Percentiles rank a stretch among this genome's conserved stretches.
Evolutionary conservation across 2,888 invertebrate species (phyloP).

Genomic region (Lacanobia wlatinum): DNA sequence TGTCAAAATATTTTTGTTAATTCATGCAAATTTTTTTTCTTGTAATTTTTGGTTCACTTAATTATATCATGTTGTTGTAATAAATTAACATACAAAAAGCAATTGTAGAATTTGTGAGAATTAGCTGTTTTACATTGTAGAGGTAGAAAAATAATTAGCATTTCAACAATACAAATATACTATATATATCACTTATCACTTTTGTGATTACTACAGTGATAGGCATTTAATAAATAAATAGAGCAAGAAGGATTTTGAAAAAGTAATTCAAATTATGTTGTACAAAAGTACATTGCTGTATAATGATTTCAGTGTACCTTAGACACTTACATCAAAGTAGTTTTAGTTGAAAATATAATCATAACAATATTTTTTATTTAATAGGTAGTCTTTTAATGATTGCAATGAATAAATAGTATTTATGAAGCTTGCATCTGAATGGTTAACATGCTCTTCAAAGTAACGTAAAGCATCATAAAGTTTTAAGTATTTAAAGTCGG

Average conservation of each 20-base stretch:
- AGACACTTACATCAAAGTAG: not conserved
- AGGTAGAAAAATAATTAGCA: not conserved
- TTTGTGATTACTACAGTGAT: not conserved
- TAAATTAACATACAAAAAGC: not conserved
- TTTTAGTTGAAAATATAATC: not conserved
- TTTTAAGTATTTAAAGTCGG: slow-evolving; percentile 52
- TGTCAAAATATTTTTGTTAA: slow-evolving; percentile 12
- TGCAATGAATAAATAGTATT: not conserved
- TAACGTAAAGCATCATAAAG: slow-evolving; percentile 27
- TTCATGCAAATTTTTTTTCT: not conserved
- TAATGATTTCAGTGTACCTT: not conserved
- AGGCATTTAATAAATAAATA: not conserved
- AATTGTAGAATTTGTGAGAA: not conserved
- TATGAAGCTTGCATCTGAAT: not conserved
- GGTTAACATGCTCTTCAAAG: slow-evolving; percentile 2
- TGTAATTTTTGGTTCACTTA: not conserved
- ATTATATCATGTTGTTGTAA: not conserved
- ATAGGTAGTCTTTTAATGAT: not conserved
- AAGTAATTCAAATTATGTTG: not conserved
- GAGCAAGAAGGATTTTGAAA: not conserved
- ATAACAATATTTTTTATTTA: not conserved
- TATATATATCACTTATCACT: not conserved
- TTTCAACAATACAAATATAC: not conserved
- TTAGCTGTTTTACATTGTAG: not conserved
- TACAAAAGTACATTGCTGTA: not conserved